Evolutionary conservation across 2,888 invertebrate species (phyloP), one percentile per base, ranked within the genome.

Genomic region (Adela reaumurella): DNA sequence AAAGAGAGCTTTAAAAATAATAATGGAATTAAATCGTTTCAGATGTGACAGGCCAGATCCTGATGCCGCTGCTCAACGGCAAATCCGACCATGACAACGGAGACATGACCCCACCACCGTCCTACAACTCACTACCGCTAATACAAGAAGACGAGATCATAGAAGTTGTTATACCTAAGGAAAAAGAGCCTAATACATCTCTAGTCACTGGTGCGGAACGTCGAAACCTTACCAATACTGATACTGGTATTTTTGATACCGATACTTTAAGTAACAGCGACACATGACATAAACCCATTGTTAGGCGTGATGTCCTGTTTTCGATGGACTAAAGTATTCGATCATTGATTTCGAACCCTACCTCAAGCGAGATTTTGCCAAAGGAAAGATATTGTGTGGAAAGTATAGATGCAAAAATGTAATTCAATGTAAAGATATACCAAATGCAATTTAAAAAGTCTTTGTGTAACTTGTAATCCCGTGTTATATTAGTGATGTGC

Each of bases 11-110:
- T 24, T 24, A 8, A 24, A 24, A 24, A 24, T 24, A 4, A 6
- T 24, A 24, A 24, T 24, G 24, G 24, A 24, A 24, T 6, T 24
- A 14, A 8, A 3, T 35, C 41, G 50, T 64, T 64, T 2, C 70
- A 77, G 77, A 64, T 56, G 61, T 77, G 8, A 74, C 76, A 0
- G 67, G 69, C 4, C 68, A 70, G 56, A 65, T 73, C 49, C 66
- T 74, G 1, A 51, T 76, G 50, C 62, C 68, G 2, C 47, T 66
- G 14, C 52, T 73, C 17, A 65, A 53, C 46, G 55, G 57, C 10
- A 57, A 55, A 10, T 56, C 52, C 4, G 61, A 62, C 11, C 35
- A 14, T 14, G 35, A 11, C 47, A 51, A 18, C 17, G 35, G 29
- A 10, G 60, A 60, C 8, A 54, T 55, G 1, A 64, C 68, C 0